Evolutionary conservation across 1,140 invertebrate species (phyloP).

Genomic region (Druon quercuslanigerum): DNA sequence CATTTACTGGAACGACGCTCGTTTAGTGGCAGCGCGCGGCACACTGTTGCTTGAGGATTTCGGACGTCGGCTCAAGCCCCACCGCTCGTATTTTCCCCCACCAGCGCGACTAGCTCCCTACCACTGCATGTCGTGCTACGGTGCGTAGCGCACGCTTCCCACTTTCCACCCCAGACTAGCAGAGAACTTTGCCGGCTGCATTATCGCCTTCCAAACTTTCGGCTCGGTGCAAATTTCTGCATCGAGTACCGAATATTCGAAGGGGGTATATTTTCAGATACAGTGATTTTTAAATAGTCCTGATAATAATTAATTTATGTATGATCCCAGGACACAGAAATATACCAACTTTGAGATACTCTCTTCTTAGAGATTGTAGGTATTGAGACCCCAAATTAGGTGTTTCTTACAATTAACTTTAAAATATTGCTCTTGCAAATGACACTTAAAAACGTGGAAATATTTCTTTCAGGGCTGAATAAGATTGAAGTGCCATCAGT

Average conservation of each 20-base stretch:
- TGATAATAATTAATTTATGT: too few species aligned
- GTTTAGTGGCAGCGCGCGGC: conserved; percentile 63
- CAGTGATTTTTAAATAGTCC: too few species aligned
- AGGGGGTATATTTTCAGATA: neutral
- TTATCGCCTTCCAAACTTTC: neutral
- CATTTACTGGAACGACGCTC: conserved; percentile 41
- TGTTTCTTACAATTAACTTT: too few species aligned
- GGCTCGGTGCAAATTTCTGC: too few species aligned
- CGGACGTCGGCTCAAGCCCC: conserved; percentile 3
- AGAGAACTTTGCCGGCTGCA: neutral
- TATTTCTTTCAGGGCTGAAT: too few species aligned
- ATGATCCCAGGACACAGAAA: too few species aligned
- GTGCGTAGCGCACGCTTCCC: conserved; percentile 16
- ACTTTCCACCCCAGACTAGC: neutral
- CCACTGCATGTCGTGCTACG: neutral
- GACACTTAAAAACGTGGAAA: too few species aligned
- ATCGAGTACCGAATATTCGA: neutral
- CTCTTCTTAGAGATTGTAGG: too few species aligned
- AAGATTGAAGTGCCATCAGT: too few species aligned
- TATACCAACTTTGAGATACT: too few species aligned
- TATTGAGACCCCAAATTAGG: too few species aligned
- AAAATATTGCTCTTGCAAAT: too few species aligned
- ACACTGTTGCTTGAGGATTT: conserved; percentile 66
- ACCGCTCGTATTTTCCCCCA: neutral
- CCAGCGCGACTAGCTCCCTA: neutral